phyloP scores from a whole-genome alignment of 2,888 invertebrate species.

The Mesorhabditis belari region DNA sequence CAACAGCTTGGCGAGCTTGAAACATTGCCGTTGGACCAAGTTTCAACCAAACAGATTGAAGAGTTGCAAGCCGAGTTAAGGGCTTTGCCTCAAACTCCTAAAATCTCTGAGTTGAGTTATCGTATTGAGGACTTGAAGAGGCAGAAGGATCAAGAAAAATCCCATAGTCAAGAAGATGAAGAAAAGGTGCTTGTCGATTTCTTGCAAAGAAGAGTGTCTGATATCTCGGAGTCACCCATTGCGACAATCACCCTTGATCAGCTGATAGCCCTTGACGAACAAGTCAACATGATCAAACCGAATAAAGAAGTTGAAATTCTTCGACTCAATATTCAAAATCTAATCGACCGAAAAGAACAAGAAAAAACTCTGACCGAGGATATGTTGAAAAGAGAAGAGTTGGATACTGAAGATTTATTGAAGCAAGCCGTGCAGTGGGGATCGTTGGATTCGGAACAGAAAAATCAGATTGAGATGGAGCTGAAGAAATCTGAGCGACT shows the following conservation, averaged over 20 bases:
- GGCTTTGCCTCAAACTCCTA: not conserved
- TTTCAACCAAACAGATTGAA: not conserved
- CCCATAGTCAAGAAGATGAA: not conserved
- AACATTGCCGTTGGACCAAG: not conserved
- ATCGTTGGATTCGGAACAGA: not conserved
- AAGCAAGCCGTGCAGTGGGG: not conserved
- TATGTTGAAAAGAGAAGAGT: not conserved
- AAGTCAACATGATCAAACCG: not conserved
- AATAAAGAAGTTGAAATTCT: not conserved
- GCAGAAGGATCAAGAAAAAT: not conserved
- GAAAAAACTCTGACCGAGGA: not conserved
- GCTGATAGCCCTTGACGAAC: not conserved
- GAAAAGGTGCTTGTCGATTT: not conserved
- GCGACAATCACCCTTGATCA: not conserved
- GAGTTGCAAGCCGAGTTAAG: not conserved
- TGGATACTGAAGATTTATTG: not conserved
- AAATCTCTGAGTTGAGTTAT: not conserved
- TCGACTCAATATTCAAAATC: not conserved
- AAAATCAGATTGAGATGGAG: not conserved
- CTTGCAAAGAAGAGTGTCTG: not conserved
- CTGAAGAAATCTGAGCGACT: too few species aligned
- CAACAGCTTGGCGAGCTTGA: not conserved
- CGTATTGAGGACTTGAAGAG: not conserved
- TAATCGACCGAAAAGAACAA: not conserved
- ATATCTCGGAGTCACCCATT: not conserved